These are phyloP conservation scores for Lithophane socia DNA, from an alignment of 2,888 invertebrate species.

Conservation along the genomic window DNA sequence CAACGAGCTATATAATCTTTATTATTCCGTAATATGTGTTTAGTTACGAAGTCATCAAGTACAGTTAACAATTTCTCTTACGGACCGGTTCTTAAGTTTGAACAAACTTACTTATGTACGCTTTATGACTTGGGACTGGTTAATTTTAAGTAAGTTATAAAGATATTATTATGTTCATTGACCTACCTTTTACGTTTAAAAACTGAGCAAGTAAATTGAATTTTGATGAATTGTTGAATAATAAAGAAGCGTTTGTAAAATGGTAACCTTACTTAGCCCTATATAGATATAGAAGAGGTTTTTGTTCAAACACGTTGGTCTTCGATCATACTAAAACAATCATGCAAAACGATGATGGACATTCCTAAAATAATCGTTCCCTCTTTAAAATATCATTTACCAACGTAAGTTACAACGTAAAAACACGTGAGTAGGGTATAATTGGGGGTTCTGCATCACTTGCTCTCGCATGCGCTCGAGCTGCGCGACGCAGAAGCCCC, in stretches of 20 bases:
- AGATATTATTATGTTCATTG: conserved; percentile 69
- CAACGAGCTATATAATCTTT: conserved; percentile 54
- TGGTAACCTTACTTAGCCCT: too few species aligned
- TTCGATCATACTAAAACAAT: background rate
- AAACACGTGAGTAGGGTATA: background rate
- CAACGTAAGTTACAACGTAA: conserved; percentile 6
- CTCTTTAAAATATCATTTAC: conserved; percentile 7
- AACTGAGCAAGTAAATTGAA: conserved; percentile 25
- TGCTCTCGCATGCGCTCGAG: too few species aligned
- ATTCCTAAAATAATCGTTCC: background rate
- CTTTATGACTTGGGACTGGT: conserved; percentile 80
- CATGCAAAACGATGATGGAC: background rate
- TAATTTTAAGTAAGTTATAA: conserved; percentile 73
- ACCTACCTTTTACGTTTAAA: conserved; percentile 52
- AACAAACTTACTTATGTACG: conserved; percentile 83
- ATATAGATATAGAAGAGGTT: background rate
- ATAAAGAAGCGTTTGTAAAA: background rate
- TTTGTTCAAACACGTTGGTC: background rate
- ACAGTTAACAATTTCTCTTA: conserved; percentile 88
- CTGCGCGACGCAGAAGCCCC: too few species aligned
- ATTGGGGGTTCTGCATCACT: too few species aligned
- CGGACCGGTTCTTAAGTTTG: conserved; percentile 84
- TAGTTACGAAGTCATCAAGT: conserved; percentile 86
- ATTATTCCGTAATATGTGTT: conserved; percentile 80
- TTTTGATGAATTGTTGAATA: conserved; percentile 20